Evolutionary conservation across 2,797 vertebrate species (phyloP).

Genomic region (Smutsia temminckii): DNA sequence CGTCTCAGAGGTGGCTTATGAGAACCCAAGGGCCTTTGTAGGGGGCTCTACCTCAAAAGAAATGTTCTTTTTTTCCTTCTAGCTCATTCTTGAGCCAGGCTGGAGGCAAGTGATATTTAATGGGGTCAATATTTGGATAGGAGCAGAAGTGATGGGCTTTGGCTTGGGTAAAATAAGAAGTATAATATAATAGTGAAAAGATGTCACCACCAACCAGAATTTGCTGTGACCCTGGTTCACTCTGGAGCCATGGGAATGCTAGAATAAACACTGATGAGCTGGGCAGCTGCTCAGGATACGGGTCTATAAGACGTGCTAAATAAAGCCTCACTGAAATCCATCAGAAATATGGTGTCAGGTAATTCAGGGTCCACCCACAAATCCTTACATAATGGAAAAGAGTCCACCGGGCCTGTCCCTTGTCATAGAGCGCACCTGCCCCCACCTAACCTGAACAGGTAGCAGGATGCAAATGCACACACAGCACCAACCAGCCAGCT

Average conservation of each 20-base stretch:
- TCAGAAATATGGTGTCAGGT: neutral
- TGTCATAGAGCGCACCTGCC: neutral
- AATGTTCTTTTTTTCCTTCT: neutral
- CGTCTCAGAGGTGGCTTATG: neutral
- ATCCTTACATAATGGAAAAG: neutral
- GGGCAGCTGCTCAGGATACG: neutral
- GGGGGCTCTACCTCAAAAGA: neutral
- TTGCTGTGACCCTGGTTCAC: neutral
- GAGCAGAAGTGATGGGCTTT: neutral
- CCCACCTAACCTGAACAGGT: neutral
- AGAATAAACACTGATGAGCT: neutral
- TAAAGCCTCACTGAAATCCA: neutral
- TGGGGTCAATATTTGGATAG: neutral
- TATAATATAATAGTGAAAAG: neutral
- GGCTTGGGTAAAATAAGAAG: neutral
- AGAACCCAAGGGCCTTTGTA: neutral
- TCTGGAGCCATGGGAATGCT: neutral
- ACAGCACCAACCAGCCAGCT: neutral
- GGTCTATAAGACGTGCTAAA: neutral
- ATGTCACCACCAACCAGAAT: neutral
- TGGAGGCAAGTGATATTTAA: neutral
- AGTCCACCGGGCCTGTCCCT: neutral
- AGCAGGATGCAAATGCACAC: neutral
- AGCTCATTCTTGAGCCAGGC: neutral
- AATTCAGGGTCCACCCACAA: neutral